Percentiles rank a stretch among this genome's conserved stretches.
Evolutionary conservation across 2,888 invertebrate species (phyloP).

Genomic region (Spilarctia lutea): DNA sequence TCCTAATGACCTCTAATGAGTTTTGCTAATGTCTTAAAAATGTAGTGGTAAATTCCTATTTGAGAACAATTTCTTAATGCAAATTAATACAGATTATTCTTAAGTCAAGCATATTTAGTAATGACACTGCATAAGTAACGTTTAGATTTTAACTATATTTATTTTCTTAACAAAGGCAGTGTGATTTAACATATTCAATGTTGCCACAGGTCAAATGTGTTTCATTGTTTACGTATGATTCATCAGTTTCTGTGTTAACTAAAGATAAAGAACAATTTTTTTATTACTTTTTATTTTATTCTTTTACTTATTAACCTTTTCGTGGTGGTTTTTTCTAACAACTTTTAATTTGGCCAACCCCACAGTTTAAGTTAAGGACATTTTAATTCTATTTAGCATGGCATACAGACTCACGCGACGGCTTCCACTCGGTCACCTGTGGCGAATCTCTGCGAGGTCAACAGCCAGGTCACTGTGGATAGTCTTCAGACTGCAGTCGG

Average conservation of each 20-base stretch:
- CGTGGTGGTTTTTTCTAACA: constrained; percentile 41
- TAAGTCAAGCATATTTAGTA: constrained; percentile 11
- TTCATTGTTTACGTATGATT: constrained; percentile 65
- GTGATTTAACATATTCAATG: constrained; percentile 63
- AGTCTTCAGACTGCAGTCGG: constrained; percentile 93
- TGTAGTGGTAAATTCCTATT: constrained; percentile 13
- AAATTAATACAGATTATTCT: not conserved
- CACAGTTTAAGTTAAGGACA: constrained; percentile 70
- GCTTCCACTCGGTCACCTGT: constrained; percentile 93
- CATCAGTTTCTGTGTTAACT: constrained; percentile 57
- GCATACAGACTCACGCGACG: constrained; percentile 95
- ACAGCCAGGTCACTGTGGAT: constrained; percentile 90
- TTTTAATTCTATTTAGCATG: constrained; percentile 88
- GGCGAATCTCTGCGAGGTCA: constrained; percentile 92
- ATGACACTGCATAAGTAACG: constrained; percentile 22
- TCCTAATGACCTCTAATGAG: too few relatives aligned
- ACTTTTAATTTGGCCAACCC: constrained; percentile 50
- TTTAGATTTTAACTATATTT: constrained; percentile 19
- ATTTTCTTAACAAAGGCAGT: constrained; percentile 1
- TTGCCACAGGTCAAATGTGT: constrained; percentile 61
- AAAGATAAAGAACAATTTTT: not conserved
- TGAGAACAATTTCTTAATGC: not conserved
- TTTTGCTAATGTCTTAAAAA: not conserved
- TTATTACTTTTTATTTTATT: not conserved
- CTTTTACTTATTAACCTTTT: constrained; percentile 15